A percentile compares a stretch with the other conserved stretches of the same genome.
Evolutionary conservation across 2,888 invertebrate species (phyloP).

Genomic region (Onchidella celtica): DNA sequence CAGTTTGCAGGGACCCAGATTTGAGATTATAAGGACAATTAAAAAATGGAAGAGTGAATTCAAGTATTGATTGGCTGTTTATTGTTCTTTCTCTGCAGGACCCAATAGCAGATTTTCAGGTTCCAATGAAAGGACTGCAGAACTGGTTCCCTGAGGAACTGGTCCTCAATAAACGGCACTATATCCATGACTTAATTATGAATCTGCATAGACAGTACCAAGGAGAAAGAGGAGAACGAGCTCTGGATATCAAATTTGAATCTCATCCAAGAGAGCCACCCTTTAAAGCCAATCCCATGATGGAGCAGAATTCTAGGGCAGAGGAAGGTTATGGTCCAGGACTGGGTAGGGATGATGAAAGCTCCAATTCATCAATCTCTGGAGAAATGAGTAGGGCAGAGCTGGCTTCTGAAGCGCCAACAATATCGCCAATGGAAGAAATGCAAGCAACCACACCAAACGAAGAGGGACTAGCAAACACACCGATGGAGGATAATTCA

Average conservation of each 20-base stretch:
- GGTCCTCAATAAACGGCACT: slow-evolving; percentile 92
- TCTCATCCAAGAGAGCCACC: slow-evolving; percentile 23
- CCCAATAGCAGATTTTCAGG: slow-evolving; percentile 89
- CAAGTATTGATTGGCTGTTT: no score
- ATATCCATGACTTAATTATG: slow-evolving; percentile 90
- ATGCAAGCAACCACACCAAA: no score
- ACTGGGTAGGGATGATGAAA: slow-evolving; percentile 39
- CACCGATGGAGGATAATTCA: not conserved
- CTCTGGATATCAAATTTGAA: slow-evolving; percentile 44
- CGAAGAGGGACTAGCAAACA: not conserved
- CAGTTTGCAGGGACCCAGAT: no score
- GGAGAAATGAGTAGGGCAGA: slow-evolving; percentile 25
- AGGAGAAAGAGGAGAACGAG: slow-evolving; percentile 49
- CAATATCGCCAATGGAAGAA: no score
- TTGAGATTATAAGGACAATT: no score
- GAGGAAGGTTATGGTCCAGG: not conserved
- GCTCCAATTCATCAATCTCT: slow-evolving; percentile 38
- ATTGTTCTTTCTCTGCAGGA: slow-evolving; percentile 84
- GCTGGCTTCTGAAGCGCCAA: not conserved
- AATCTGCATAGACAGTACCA: slow-evolving; percentile 86
- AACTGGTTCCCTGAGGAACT: slow-evolving; percentile 93
- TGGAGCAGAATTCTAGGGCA: not conserved
- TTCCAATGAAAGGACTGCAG: slow-evolving; percentile 90
- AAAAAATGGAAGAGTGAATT: no score
- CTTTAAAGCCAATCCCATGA: not conserved